Evolutionary conservation across 2,888 invertebrate genomes (phyloP), one percentile per base, ranked within the genome.

Genomic region (Athripsodes cinereus): DNA sequence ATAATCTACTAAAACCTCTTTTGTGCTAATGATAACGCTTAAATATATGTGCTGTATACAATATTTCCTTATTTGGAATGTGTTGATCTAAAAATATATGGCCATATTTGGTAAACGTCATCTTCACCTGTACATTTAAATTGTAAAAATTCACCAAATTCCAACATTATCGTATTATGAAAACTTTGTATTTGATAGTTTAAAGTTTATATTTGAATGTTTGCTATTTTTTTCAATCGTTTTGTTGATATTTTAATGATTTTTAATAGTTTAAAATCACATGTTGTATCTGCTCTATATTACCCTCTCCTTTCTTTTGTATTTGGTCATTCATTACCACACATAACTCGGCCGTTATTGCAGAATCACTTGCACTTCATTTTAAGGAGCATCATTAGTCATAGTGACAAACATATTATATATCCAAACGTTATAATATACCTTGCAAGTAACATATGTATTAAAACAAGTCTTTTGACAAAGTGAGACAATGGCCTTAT

Each of bases 41-140:
- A 26, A 3, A 26, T 26, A 6, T 26, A 26, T 6, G 5, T 6
- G 5, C 26, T 3, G 13, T 40, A n/a, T 8, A 40, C 3, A 13
- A 3, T 40, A 40, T 8, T 40, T 13, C 40, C 16, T 40, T n/a
- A 40, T 13, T 40, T 8, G 40, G 26, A 26, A 26, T 26, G 26
- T 26, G 26, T 26, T 26, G 3, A 26, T 26, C 13, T 53, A 10
- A n/a, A 48, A 48, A 26, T 44, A 1, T 22, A 59, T 59, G 49
- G 51, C 61, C 61, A 59, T 61, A 59, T 61, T 56, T 55, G 61
- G 61, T 52, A 61, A 61, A 61, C 56, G 61, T 61, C 61, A 61
- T 35, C 55, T n/a, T 55, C 55, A 55, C 55, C 55, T 55, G 55
- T 49, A 18, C 31, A 22, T 22, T 55, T 35, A 35, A 50, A 50